These are phyloP conservation scores for Drosophila paulistorum DNA, from an alignment of 1,140 invertebrate species.

Conservation along the genomic window DNA sequence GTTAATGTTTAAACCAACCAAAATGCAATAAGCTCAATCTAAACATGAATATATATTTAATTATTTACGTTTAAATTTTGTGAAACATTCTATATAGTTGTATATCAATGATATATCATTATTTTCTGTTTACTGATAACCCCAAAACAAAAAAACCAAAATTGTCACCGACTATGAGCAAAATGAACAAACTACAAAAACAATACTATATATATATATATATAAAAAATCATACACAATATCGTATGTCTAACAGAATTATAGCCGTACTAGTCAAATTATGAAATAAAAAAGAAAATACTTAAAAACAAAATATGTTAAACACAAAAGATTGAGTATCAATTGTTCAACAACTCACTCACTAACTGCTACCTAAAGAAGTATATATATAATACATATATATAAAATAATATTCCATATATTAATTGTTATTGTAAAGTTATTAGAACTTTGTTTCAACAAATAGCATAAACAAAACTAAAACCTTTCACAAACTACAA, in stretches of 20 bases:
- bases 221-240: conserved; percentile 18
- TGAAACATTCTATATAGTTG: conserved; percentile 4
- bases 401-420: conserved; percentile 10
- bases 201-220: conserved; percentile 47
- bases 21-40: conserved; percentile 27
- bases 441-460: conserved; percentile 3
- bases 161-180: conserved; percentile 48
- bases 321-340: background rate
- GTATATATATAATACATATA: background rate
- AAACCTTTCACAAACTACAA: conserved; percentile 1
- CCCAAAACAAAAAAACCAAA: conserved; percentile 44
- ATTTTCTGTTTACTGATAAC: conserved; percentile 48
- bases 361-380: conserved; percentile 4
- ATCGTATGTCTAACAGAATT: conserved; percentile 60
- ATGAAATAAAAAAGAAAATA: conserved; percentile 52
- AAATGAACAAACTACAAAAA: conserved; percentile 44
- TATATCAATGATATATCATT: conserved; percentile 8
- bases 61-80: conserved; percentile 14
- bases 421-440: conserved; percentile 9
- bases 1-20: conserved; percentile 52
- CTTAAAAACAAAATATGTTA: background rate
- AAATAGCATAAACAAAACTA: background rate
- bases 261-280: conserved; percentile 78
- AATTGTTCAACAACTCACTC: conserved; percentile 5
- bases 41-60: conserved; percentile 52